Percentiles rank a stretch among this genome's conserved stretches.
Evolutionary conservation across 2,888 invertebrate genomes (phyloP).

Genomic region (Stictocephala bisonia): DNA sequence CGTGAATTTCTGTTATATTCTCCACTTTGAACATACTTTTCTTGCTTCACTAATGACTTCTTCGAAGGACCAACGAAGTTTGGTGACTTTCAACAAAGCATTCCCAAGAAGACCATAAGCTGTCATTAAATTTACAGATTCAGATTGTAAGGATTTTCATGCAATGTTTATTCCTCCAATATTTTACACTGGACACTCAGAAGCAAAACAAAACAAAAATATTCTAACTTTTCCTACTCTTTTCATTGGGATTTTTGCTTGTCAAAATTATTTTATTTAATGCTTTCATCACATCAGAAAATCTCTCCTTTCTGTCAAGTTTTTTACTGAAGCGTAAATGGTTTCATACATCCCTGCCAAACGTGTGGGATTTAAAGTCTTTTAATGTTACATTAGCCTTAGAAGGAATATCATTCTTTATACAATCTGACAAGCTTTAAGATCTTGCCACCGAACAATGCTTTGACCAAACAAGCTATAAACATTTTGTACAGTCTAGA

Average conservation of each 20-base stretch:
- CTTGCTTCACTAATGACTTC: conserved; percentile 6
- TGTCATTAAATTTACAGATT: conserved; percentile 23
- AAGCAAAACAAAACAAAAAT: neutral
- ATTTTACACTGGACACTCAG: neutral
- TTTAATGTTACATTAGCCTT: neutral
- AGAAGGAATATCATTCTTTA: neutral
- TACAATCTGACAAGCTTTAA: neutral
- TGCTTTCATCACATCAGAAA: neutral
- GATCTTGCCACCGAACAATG: conserved; percentile 4
- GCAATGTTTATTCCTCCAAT: neutral
- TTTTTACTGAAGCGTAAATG: neutral
- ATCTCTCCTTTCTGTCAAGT: conserved; percentile 8
- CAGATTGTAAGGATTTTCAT: conserved; percentile 22
- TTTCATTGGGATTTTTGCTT: conserved; percentile 3
- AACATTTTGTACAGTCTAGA: conserved; percentile 1
- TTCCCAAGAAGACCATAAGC: conserved; percentile 12
- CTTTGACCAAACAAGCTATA: neutral
- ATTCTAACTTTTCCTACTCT: neutral
- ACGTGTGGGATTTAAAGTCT: neutral
- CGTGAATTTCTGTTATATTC: conserved; percentile 9
- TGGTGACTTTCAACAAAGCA: too few species aligned
- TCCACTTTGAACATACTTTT: conserved; percentile 11
- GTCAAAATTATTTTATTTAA: too few species aligned
- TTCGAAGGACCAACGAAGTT: too few species aligned
- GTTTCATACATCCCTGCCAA: neutral